phyloP scores from a whole-genome alignment of 2,888 invertebrate species.

The Polylopha cassiicola region DNA sequence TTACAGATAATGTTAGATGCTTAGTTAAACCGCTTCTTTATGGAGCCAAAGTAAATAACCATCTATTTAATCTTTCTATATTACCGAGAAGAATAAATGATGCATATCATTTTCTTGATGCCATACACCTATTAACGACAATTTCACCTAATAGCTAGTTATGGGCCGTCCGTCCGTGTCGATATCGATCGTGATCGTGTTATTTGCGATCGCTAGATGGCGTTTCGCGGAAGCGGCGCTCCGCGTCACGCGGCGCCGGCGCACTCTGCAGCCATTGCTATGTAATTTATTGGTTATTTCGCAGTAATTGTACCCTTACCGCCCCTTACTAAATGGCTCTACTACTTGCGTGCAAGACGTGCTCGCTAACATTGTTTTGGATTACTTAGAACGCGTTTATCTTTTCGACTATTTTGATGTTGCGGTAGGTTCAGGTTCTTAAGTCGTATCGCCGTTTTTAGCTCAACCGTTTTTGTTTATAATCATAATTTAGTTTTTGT shows the following conservation, averaged over 20 bases:
- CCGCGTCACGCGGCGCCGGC: conserved; percentile 61
- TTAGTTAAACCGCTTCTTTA: too few relatives aligned
- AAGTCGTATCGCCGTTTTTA: too few relatives aligned
- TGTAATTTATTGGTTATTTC: conserved; percentile 56
- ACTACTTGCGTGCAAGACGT: conserved; percentile 36
- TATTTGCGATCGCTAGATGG: conserved; percentile 62
- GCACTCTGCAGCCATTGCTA: conserved; percentile 39
- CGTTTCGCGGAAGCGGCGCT: conserved; percentile 63
- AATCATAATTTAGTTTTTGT: background rate
- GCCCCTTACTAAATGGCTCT: conserved; percentile 53
- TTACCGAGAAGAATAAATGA: background rate
- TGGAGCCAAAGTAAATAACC: too few relatives aligned
- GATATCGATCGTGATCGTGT: conserved; percentile 62
- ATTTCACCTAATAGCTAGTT: conserved; percentile 19
- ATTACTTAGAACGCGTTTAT: conserved; percentile 25
- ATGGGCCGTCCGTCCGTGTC: conserved; percentile 22
- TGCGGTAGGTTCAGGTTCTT: conserved; percentile 17
- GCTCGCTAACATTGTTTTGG: conserved; percentile 35
- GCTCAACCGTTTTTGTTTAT: too few relatives aligned
- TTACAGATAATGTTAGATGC: too few relatives aligned
- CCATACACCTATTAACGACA: conserved; percentile 16
- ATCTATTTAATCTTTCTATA: too few relatives aligned
- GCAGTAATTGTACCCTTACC: conserved; percentile 62
- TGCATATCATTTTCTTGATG: conserved; percentile 1
- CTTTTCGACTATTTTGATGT: conserved; percentile 20